Base-by-base conservation (phyloP, 2,113 vertebrate genomes). In the Psephotus haematonotus region DNA sequence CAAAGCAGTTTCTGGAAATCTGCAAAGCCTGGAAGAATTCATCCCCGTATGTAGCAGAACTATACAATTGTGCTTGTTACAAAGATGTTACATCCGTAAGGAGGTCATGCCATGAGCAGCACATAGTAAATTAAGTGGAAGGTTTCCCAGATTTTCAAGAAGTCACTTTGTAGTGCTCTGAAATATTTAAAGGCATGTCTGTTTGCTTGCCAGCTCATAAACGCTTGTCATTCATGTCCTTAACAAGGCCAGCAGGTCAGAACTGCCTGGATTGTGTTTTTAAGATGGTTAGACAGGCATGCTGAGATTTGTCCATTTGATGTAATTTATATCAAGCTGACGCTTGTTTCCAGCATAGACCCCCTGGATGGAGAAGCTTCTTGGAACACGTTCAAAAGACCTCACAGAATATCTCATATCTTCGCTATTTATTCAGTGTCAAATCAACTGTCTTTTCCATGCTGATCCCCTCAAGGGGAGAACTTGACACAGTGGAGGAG, bases 281-380 rank as follows among this genome's bases (percentile, higher is more conserved):
- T 79, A 83, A 95, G 78, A 47, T 0, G 2, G 55, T 76, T 91
- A 80, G 96, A 95, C 77, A 82, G 72, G 87, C 84, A 82, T 96
- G 97, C 95, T 97, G 97, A 96, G 97, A 96, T 97, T 85, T 96
- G 96, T 94, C 96, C 94, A 95, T 92, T 93, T 57, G 75, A 93
- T 95, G 90, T 79, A 72, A 78, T 88, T 88, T 83, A 74, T 94
- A 93, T 96, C 97, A 94, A 92, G 97, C 90, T 94, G 86, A 86
- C 0, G 13, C 97, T 90, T 97, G 95, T 95, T 96, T 94, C 76
- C 92, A 96, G 92, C 79, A 10, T 17, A 63, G 95, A 86, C 89
- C 87, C 95, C 85, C 68, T 88, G 82, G 74, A 96, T 81, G 68
- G 86, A 95, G 82, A 91, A 86, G 80, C 39, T 46, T 65, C 85